phyloP scores from a whole-genome alignment of 2,113 vertebrate species.

The Daphoenositta chrysoptera region DNA sequence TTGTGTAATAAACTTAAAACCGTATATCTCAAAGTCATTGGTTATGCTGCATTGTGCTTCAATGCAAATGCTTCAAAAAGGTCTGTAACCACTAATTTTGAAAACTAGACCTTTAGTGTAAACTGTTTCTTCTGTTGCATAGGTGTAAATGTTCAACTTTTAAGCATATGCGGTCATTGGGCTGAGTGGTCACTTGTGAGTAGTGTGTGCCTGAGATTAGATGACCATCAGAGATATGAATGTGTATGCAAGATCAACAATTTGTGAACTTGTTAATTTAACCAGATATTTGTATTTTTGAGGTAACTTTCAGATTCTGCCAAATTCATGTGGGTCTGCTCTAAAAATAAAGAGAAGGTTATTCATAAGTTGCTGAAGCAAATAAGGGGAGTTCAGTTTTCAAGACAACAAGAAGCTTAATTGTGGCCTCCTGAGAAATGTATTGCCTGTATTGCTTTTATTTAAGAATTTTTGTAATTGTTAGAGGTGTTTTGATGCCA shows the following conservation, averaged over 20 bases:
- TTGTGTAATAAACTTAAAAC: neutral
- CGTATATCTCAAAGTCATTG: neutral
- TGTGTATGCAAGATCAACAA: neutral
- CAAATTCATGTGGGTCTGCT: neutral
- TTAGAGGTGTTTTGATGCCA: neutral
- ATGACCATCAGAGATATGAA: neutral
- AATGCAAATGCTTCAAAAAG: neutral
- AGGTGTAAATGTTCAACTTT: neutral
- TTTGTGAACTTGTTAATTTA: neutral
- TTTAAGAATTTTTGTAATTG: neutral
- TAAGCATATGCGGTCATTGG: neutral
- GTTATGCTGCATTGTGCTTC: neutral
- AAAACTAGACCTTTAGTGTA: neutral
- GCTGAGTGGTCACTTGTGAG: neutral
- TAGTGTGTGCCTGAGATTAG: neutral
- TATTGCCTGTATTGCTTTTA: neutral
- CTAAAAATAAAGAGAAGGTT: neutral
- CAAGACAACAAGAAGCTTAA: neutral
- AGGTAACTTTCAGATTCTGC: neutral
- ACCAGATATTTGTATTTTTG: neutral
- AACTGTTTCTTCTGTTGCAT: neutral
- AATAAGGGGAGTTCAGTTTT: neutral
- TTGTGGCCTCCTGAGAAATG: neutral
- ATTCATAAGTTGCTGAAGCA: neutral
- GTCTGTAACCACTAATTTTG: neutral